Evolutionary conservation across 2,797 vertebrate genomes (phyloP), one percentile per base, ranked within the genome.

Genomic region (Carduelis carduelis): DNA sequence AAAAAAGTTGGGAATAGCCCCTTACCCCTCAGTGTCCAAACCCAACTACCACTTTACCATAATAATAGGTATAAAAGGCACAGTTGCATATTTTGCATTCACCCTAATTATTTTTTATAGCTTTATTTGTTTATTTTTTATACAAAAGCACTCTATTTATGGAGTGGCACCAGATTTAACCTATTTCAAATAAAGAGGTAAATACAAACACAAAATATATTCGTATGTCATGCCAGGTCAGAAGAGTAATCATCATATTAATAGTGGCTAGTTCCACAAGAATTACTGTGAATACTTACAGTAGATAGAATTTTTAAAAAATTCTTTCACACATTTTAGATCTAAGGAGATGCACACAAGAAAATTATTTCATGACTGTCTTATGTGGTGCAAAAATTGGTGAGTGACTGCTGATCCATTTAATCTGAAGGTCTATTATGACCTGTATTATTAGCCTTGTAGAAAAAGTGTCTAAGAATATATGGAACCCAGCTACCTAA

Each of bases 41-140:
- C 98, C 98, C 98, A 98, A 98, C 98, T 98, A 98, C 98, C 98
- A 97, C 98, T 98, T 97, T 98, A 98, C 98, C 98, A 98, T 99
- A 99, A 99, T 98, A 97, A 98, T 98, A 98, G 99, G 98, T 99
- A 99, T 99, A 99, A 99, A 99, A 99, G 99, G 99, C 99, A 99
- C 99, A 99, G 98, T 99, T 99, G 99, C 99, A 99, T 99, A 99
- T 99, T 98, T 99, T 98, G 99, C 99, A 99, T 99, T 99, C 99
- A 99, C 98, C 98, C 98, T 98, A 98, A 97, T 97, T 96, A 90
- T 94, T 97, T 96, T 98, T 97, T 98, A 95, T 97, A 86, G 85
- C 92, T 93, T 96, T 97, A 95, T 97, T 97, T 80, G 75, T 97
- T 93, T 96, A 92, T 98, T 97, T 97, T 97, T 97, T 98, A 98